Evolutionary conservation across 2,113 vertebrate species (phyloP).

Genomic region (Psettodes erumei): DNA sequence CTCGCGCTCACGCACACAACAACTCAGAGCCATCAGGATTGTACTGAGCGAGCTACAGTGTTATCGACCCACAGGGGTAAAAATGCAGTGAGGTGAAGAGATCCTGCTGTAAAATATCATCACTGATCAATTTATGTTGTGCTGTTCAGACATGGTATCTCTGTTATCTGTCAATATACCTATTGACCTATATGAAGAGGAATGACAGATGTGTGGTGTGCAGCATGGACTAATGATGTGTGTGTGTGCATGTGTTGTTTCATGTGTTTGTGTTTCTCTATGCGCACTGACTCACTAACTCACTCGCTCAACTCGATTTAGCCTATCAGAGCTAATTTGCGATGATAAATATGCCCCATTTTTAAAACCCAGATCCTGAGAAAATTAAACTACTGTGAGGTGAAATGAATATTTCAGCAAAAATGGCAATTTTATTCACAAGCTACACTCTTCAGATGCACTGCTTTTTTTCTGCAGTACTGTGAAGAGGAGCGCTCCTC

Average conservation of each 20-base stretch:
- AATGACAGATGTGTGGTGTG: slow-evolving; percentile 25
- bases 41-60: neutral
- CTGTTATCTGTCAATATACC: too few relatives aligned
- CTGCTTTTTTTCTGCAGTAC: slow-evolving; percentile 13
- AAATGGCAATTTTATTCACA: neutral
- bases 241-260: neutral
- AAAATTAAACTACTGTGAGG: neutral
- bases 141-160: slow-evolving; percentile 15
- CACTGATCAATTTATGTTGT: too few relatives aligned
- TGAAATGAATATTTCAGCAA: slow-evolving; percentile 7
- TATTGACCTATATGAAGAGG: neutral
- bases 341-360: neutral
- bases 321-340: slow-evolving; percentile 8
- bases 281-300: neutral
- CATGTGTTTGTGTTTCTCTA: neutral
- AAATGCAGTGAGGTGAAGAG: slow-evolving; percentile 14
- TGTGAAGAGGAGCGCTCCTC: neutral
- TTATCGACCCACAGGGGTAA: slow-evolving; percentile 20
- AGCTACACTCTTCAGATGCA: neutral
- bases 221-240: slow-evolving; percentile 6
- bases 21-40: neutral
- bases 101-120: slow-evolving; percentile 30
- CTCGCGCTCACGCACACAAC: slow-evolving; percentile 20
- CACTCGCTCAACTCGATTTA: too few relatives aligned
- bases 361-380: neutral